Evolutionary conservation across 1,140 invertebrate genomes (phyloP).

Genomic region (Drosophila sechellia): DNA sequence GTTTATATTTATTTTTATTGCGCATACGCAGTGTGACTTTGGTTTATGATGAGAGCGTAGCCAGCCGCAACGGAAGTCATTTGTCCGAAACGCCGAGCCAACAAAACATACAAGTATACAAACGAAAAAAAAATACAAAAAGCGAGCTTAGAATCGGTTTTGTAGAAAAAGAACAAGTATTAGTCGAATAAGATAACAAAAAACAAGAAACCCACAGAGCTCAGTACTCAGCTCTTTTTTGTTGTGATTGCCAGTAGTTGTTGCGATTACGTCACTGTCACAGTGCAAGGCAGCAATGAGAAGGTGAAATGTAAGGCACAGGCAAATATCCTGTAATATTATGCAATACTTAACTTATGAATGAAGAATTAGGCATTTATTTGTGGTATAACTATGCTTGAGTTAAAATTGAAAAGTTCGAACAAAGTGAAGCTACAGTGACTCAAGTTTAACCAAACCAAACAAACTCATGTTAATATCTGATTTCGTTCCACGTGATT

Average conservation of each 20-base stretch:
- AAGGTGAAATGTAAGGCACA: not conserved
- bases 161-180: conserved; percentile 26
- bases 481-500: no score
- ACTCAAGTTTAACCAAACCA: no score
- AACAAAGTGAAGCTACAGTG: no score
- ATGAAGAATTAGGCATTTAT: no score
- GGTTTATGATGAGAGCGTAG: conserved; percentile 53
- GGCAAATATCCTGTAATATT: conserved; percentile 7
- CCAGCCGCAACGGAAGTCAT: conserved; percentile 72
- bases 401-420: no score
- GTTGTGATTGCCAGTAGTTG: conserved; percentile 12
- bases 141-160: conserved; percentile 3
- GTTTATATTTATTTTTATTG: conserved; percentile 56
- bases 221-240: conserved; percentile 25
- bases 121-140: conserved; percentile 25
- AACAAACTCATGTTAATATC: no score
- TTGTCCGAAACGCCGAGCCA: conserved; percentile 54
- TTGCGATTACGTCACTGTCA: conserved; percentile 67
- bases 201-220: conserved; percentile 19
- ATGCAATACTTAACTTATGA: not conserved
- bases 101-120: conserved; percentile 29
- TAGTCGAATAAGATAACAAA: conserved; percentile 23
- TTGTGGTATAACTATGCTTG: no score
- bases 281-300: conserved; percentile 28
- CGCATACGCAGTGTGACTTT: conserved; percentile 44